phyloP scores from a whole-genome alignment of 2,797 vertebrate species.

The Lerista edwardsae region DNA sequence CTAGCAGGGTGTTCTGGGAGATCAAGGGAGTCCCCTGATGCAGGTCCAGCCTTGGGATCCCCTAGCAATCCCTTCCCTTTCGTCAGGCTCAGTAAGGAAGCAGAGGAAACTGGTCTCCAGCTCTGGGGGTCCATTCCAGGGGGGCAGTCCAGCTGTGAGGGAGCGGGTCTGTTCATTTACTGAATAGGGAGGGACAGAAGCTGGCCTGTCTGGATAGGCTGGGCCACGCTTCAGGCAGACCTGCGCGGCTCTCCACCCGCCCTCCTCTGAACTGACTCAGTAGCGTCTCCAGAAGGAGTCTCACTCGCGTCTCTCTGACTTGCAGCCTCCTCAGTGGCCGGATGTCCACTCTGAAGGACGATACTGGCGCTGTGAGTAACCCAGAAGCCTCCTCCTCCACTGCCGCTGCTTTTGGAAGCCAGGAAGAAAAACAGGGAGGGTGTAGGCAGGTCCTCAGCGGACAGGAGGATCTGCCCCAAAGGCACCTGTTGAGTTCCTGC shows the following conservation, averaged over 20 bases:
- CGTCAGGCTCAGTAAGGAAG: neutral
- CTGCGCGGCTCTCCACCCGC: neutral
- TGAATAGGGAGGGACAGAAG: neutral
- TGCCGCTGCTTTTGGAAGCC: neutral
- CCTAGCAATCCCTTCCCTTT: neutral
- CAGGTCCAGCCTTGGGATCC: too few species aligned
- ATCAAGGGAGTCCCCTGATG: too few species aligned
- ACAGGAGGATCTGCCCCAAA: too few species aligned
- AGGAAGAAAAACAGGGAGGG: neutral
- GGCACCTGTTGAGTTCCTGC: too few species aligned
- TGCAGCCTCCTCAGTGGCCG: slow-evolving; percentile 88
- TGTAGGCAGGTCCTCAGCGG: too few species aligned
- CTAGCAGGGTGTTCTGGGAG: too few species aligned
- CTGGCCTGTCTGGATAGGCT: neutral
- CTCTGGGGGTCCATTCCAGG: neutral
- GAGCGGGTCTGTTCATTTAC: neutral
- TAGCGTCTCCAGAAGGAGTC: too few species aligned
- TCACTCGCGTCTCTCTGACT: neutral
- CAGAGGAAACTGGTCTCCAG: too few species aligned
- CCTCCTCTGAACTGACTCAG: neutral
- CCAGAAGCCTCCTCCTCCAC: neutral
- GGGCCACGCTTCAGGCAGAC: neutral
- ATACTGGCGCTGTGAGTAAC: slow-evolving; percentile 87
- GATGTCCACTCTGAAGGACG: slow-evolving; percentile 92
- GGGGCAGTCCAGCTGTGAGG: neutral